phyloP scores from a whole-genome alignment of 2,797 vertebrate genomes.

The Eulemur rubriventer region DNA sequence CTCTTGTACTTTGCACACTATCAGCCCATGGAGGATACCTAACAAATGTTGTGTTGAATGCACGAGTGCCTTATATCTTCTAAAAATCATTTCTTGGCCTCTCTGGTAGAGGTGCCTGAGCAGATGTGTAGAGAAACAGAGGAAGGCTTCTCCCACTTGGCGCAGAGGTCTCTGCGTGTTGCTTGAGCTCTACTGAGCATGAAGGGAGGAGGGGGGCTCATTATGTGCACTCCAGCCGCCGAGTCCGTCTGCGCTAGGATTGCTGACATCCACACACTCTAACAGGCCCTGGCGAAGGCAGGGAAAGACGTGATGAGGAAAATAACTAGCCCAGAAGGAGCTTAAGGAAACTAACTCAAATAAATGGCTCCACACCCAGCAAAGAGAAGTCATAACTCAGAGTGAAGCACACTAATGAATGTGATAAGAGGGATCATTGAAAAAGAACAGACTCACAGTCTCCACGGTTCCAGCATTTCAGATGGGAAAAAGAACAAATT shows the following conservation, averaged over 20 bases:
- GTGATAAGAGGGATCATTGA: constrained; percentile 53
- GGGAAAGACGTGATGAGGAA: not conserved
- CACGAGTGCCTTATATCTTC: not conserved
- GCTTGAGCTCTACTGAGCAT: not conserved
- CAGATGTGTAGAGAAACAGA: not conserved
- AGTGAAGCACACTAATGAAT: constrained; percentile 30
- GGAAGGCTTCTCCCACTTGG: not conserved
- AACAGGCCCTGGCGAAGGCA: not conserved
- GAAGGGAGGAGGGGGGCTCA: not conserved
- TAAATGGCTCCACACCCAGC: not conserved
- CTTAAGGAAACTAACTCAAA: constrained; percentile 9
- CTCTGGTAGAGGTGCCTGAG: not conserved
- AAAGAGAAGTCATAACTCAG: constrained; percentile 44
- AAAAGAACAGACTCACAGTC: constrained; percentile 10
- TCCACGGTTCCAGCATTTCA: not conserved
- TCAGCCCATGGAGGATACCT: not conserved
- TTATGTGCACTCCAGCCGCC: not conserved
- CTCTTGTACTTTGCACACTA: not conserved
- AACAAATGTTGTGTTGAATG: not conserved
- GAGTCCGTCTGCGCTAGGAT: not conserved
- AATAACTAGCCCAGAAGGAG: not conserved
- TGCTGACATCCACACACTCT: not conserved
- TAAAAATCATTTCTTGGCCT: not conserved
- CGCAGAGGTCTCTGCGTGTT: not conserved
- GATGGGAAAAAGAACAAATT: not conserved